Evolutionary conservation across 2,888 invertebrate genomes (phyloP), one percentile per base, ranked within the genome.

Genomic region (Sceliomorpha sp.): DNA sequence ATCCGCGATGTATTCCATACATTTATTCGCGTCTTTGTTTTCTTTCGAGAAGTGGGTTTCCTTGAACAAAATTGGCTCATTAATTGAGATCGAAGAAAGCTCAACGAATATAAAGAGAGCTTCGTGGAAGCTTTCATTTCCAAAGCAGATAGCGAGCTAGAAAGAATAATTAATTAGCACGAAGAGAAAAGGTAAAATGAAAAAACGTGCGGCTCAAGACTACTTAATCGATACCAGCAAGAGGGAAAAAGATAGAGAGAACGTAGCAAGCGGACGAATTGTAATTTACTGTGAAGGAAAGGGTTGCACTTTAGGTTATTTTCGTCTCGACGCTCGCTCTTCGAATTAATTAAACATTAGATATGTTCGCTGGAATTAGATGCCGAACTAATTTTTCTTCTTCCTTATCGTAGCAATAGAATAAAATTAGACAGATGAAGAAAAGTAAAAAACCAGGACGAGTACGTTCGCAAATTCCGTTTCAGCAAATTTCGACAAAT

Each of bases 91-190:
- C 56, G 64, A 70, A 70, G 31, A 60, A 66, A 70, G 47, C 58
- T 63, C 37, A 10, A 14, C 50, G 60, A 60, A 70, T 64, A 70
- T 60, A 70, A 70, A 70, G 51, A 70, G 51, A 56, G 48, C 47
- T 62, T 42, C 44, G 56, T 40, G 59, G 50, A 58, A 60, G 56
- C 59, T 66, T 60, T 66, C 64, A 66, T 66, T 70, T 64, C 60
- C 36, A 56, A 64, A 64, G 64, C 55, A 64, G 70, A 70, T 64
- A 70, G 64, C 8, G 31, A 44, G 34, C 55, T 60, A 39, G 64
- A 64, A 66, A 70, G 70, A 60, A 64, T 70, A 70, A 70, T 66
- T 64, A 70, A 66, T 70, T 70, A 70, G 64, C 26, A 40, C 27
- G 36, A 55, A 44, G 29, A 53, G 47, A 37, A 60, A 56, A 64